Conservation (phyloP, 2,888 invertebrate species). For the Leptura quadrifasciata region DNA sequence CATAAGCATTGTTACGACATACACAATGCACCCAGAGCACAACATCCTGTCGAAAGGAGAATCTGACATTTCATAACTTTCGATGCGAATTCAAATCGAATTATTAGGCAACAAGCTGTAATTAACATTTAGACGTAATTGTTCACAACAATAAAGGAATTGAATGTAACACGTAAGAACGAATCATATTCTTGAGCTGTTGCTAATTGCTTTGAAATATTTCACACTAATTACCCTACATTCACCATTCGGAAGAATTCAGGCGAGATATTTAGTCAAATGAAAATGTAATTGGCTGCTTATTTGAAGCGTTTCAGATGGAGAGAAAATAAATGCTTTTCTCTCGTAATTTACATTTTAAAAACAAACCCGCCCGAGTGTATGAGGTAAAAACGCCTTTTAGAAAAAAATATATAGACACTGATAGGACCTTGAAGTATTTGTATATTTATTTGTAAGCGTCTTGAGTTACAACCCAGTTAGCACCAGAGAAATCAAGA, state of each 20-base stretch:
- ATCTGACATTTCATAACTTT: slow-evolving; percentile 8
- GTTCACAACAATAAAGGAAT: slow-evolving; percentile 13
- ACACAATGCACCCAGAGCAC: background rate
- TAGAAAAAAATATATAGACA: background rate
- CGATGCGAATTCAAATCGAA: background rate
- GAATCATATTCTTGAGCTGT: slow-evolving; percentile 18
- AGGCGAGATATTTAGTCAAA: slow-evolving; percentile 10
- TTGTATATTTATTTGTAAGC: no score
- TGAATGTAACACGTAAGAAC: slow-evolving; percentile 22
- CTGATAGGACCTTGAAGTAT: no score
- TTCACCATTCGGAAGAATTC: slow-evolving; percentile 27
- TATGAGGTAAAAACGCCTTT: background rate
- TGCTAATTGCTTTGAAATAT: slow-evolving; percentile 17
- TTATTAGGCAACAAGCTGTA: background rate
- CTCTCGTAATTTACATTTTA: background rate
- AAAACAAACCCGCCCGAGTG: background rate
- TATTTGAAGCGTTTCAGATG: background rate
- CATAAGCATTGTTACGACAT: background rate
- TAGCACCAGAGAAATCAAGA: no score
- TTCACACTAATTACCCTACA: slow-evolving; percentile 23
- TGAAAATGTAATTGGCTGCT: slow-evolving; percentile 18
- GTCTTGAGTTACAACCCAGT: no score
- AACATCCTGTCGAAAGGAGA: background rate
- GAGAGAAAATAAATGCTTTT: background rate
- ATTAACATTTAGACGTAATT: background rate